phyloP scores from a whole-genome alignment of 2,113 vertebrate genomes.

The Dolichallabes microphthalmus region DNA sequence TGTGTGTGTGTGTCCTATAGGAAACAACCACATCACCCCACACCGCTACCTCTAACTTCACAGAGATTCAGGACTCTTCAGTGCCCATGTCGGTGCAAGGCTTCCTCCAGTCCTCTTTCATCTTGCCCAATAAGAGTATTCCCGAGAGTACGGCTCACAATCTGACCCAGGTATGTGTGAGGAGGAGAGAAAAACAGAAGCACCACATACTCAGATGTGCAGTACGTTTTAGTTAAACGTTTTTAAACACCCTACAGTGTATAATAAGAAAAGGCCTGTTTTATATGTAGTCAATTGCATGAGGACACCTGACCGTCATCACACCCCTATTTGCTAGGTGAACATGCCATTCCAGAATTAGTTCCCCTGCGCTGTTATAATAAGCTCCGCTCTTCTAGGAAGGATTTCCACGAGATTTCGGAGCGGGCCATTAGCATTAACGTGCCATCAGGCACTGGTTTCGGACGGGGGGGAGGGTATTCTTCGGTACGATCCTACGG shows the following conservation, averaged over 20 bases:
- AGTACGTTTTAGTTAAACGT: neutral
- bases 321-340: neutral
- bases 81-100: constrained; percentile 53
- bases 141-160: constrained; percentile 72
- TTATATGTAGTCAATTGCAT: neutral
- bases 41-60: constrained; percentile 63
- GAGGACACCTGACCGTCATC: neutral
- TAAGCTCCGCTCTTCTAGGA: neutral
- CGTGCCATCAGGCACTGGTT: neutral
- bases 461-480: neutral
- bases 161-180: constrained; percentile 78
- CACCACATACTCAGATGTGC: neutral
- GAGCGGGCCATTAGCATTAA: neutral
- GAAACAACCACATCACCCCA: constrained; percentile 63
- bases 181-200: neutral
- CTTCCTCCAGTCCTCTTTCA: constrained; percentile 68
- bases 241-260: neutral
- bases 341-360: neutral
- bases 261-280: neutral
- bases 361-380: neutral
- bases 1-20: constrained; percentile 62
- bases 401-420: neutral
- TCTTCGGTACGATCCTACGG: neutral
- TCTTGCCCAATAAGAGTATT: constrained; percentile 73
- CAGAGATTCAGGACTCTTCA: constrained; percentile 27